Evolutionary conservation across 2,888 invertebrate species (phyloP), one percentile per base, ranked within the genome.

Genomic region (Plutella xylostella): DNA sequence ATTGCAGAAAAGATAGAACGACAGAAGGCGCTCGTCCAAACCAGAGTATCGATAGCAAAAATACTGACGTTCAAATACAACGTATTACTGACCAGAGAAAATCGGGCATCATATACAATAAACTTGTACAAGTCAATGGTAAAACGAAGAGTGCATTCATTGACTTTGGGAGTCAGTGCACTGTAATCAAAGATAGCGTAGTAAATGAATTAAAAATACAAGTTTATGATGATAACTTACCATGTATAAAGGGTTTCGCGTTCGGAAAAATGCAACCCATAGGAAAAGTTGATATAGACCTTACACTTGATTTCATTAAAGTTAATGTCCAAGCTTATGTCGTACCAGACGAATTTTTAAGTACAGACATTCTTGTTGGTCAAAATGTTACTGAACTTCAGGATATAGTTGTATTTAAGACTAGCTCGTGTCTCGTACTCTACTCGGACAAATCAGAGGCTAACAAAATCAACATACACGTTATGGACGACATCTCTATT

Each of bases 181-280:
- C 38, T 4, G 6, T 38, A 20, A 19, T 38, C 11, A 38, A 38
- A 38, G 11, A 14, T 19, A 38, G 38, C 21, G 4, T 38, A 14
- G 38, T 20, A 7, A 19, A 18, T 12, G 19, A 20, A 15, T 11
- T 21, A 4, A n/a, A 15, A 4, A 9, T 38, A n/a, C 20, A 38
- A 21, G n/a, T 18, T 9, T 7, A 12, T 19, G 19, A 38, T 9
- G 20, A 38, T 19, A 14, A 38, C 12, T 11, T 38, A 19, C 38
- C 38, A 9, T 11, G 30, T 6, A 19, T 38, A 11, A 42, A 42
- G 15, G 42, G 42, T 19, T 42, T 42, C 19, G 42, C 19, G 12
- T 42, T 42, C 14, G 42, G 42, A 15, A 31, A 2, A 19, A 20
- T 42, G 15, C 31, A 20, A 12, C 42, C 42, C n/a, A 18, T 42